Evolutionary conservation across 2,113 vertebrate species (phyloP).

Genomic region (rabbit (Oryctolagus cuniculus)): DNA sequence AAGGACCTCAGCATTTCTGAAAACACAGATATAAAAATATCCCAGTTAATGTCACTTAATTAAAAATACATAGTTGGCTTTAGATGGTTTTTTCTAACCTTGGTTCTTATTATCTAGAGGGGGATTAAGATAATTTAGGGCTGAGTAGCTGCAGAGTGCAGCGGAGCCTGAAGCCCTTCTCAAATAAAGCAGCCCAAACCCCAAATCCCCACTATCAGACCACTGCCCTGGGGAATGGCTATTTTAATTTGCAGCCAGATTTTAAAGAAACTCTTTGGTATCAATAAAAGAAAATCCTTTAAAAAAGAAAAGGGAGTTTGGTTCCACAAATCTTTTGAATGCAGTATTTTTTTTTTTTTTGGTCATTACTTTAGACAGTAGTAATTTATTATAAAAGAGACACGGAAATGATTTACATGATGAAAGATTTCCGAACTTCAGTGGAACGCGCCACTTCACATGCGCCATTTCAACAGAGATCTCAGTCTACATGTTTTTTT

Average conservation of each 20-base stretch:
- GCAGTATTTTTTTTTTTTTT: slow-evolving; percentile 6
- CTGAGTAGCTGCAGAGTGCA: slow-evolving; percentile 57
- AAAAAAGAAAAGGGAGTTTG: not conserved
- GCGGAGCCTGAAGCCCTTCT: slow-evolving; percentile 40
- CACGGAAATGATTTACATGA: no score
- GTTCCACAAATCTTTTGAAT: not conserved
- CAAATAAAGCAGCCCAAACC: not conserved
- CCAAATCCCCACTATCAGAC: not conserved
- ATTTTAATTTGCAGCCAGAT: slow-evolving; percentile 62
- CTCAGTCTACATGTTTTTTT: no score
- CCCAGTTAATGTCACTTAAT: slow-evolving; percentile 76
- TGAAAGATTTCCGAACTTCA: no score
- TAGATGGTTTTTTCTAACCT: slow-evolving; percentile 55
- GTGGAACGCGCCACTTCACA: no score
- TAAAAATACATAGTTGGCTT: slow-evolving; percentile 76
- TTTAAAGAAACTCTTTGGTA: slow-evolving; percentile 53
- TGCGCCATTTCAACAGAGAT: no score
- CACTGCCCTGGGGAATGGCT: not conserved
- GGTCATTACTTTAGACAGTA: no score
- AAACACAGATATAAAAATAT: slow-evolving; percentile 70
- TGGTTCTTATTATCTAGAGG: slow-evolving; percentile 68
- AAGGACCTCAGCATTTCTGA: slow-evolving; percentile 75
- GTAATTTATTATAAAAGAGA: no score
- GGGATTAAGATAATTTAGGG: slow-evolving; percentile 72
- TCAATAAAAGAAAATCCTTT: slow-evolving; percentile 53